These are phyloP conservation scores for Tenualosa ilisha DNA, from an alignment of 2,797 vertebrate species.

Conservation along the genomic window DNA sequence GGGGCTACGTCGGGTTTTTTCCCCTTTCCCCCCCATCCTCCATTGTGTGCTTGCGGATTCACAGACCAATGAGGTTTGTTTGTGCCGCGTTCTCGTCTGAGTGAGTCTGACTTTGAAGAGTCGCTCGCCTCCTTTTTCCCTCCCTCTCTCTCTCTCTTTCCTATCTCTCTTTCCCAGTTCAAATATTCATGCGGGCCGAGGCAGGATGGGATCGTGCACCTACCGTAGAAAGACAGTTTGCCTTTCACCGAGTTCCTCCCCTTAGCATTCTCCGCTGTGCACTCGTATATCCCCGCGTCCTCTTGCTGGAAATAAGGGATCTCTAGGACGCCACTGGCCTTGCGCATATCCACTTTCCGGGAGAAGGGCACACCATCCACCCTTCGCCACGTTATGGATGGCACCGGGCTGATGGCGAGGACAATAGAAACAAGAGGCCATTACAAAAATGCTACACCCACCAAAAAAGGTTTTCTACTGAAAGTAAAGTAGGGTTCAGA, in stretches of 20 bases:
- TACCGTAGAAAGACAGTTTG: conserved; percentile 94
- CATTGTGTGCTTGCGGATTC: conserved; percentile 41
- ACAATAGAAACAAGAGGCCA: conserved; percentile 12
- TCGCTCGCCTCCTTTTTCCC: conserved; percentile 7
- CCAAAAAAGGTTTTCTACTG: neutral
- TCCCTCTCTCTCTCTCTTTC: neutral
- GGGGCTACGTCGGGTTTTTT: neutral
- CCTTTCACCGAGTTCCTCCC: conserved; percentile 91
- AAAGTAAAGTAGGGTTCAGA: neutral
- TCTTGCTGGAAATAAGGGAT: conserved; percentile 98
- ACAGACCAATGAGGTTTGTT: conserved; percentile 44
- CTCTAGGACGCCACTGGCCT: conserved; percentile 87
- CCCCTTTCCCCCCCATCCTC: neutral
- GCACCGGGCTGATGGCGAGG: conserved; percentile 81
- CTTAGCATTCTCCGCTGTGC: conserved; percentile 92
- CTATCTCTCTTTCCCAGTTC: conserved; percentile 44
- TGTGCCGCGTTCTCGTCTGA: conserved; percentile 61
- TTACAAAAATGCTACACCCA: neutral
- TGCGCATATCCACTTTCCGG: conserved; percentile 87
- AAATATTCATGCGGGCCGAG: conserved; percentile 62
- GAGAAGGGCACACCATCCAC: conserved; percentile 84
- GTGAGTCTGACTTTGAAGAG: conserved; percentile 64
- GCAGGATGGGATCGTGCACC: conserved; percentile 55
- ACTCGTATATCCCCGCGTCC: conserved; percentile 89
- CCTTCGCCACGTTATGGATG: conserved; percentile 89